A percentile compares a stretch with the other conserved stretches of the same genome.
Evolutionary conservation across 2,888 invertebrate genomes (phyloP).

Genomic region (Microctonus aethiopoides): DNA sequence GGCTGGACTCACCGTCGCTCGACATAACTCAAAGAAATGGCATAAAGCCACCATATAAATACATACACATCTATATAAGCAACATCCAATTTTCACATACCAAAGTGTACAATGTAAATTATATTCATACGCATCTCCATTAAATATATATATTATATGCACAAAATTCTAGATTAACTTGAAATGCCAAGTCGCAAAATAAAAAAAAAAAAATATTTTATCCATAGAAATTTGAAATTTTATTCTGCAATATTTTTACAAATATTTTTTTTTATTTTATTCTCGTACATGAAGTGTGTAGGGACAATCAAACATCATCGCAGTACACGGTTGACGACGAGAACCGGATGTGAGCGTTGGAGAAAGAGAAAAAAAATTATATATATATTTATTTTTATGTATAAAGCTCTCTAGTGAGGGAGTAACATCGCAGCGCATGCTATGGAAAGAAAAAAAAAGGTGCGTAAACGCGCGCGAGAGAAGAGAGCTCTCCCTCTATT

Average conservation of each 20-base stretch:
- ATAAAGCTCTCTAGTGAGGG: not conserved
- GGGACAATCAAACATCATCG: conserved; percentile 5
- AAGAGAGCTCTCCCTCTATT: conserved; percentile 20
- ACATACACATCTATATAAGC: not conserved
- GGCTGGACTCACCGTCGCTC: conserved; percentile 59
- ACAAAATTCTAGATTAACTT: not conserved
- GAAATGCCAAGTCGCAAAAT: not conserved
- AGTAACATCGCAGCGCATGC: not conserved
- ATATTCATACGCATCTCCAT: not conserved
- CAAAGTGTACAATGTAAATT: conserved; percentile 18
- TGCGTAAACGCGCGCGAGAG: conserved; percentile 33
- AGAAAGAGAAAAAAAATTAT: conserved; percentile 21
- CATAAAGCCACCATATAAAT: not conserved
- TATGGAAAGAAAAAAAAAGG: conserved; percentile 31
- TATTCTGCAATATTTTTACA: not conserved
- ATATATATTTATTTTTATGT: conserved; percentile 33
- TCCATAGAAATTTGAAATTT: not conserved
- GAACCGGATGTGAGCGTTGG: conserved; percentile 28
- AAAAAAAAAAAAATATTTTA: not conserved
- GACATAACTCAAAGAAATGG: conserved; percentile 46
- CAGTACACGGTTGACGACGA: not conserved
- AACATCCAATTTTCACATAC: conserved; percentile 34
- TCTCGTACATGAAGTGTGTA: not conserved
- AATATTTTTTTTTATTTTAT: not conserved
- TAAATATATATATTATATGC: not conserved